Evolutionary conservation across 2,888 invertebrate genomes (phyloP), one percentile per base, ranked within the genome.

Genomic region (Plemyria rubiginata): DNA sequence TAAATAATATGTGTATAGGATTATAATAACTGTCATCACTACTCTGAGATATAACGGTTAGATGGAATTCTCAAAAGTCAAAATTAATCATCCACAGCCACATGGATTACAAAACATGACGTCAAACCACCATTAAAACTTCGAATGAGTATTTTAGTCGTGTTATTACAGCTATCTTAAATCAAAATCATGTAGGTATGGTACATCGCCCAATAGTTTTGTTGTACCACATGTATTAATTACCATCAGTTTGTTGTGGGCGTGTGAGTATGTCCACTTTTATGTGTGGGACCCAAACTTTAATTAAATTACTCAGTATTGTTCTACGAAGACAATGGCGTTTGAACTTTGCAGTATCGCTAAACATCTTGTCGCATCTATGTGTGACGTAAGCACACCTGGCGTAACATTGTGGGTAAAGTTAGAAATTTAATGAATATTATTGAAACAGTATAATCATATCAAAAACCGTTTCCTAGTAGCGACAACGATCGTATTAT

Each of bases 291-390:
- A 74, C 62, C 67, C 54, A 51, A 78, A 76, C 68, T 76, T 57
- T 78, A 81, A 85, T 81, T 85, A 78, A 83, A 85, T 85, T 81
- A 82, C 76, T 81, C 76, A 55, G 79, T 74, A 84, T 86, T 87
- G 86, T 87, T 78, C 73, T 53, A 63, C 57, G 57, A 70, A 77
- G 76, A 83, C 82, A 84, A 84, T 81, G 75, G 77, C 69, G 72
- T 77, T 28, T 28, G 16, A 13, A 51, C 15, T 48, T 13, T 60
- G 71, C 65, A 72, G 16, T 45, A 45, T 45, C 45, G 45, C 16
- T 45, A 71, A 67, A 70, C 70, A 64, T 72, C 63, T 69, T 58
- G 65, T 67, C 66, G 60, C 59, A 60, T 52, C 46, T 64, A 45
- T 62, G 55, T 62, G 55, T 63, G 49, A 60, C 59, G 46, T 40